Base-by-base conservation (phyloP, 2,113 vertebrate species). In the Hippocampus barbouri region DNA sequence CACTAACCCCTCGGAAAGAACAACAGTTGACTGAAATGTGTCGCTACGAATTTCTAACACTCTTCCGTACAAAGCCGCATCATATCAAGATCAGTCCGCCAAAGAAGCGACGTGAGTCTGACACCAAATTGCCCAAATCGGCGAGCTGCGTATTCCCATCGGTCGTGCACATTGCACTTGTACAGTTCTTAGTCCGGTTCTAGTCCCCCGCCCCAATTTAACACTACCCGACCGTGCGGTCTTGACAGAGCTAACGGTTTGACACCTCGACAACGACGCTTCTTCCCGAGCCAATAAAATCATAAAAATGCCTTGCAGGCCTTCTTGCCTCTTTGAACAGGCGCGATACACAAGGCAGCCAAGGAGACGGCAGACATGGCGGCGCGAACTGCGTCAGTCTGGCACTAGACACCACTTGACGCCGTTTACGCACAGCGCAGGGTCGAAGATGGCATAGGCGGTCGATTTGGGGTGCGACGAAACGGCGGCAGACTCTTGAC, bases 231-330 rank as follows among this genome's bases (percentile, higher is more conserved):
- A 61, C 62, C 41, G 62, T 49, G 64, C 64, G 41, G 43, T 47
- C 43, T 71, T 65, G 70, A 71, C 71, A 83, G 77, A 34, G 83
- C 85, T 69, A 45, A 71, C 72, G 51, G 71, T 87, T 71, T 83
- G 87, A 85, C 85, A 89, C 87, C 88, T 90, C 86, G 73, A 68
- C 79, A 85, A 79, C 79, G 84, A 88, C 68, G 79, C 87, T 79
- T 83, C 86, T 87, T 89, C 83, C 27, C 82, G 79, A 78, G 76
- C 86, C 90, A 88, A 91, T 93, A 92, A 92, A 93, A 91, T 93
- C 86, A 89, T 93, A 92, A 93, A 61, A 87, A 85, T 74, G 73
- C 78, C 85, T 86, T 66, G 73, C 70, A 66, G 79, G 47, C 79
- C 68, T 30, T 84, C 85, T 82, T 78, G 76, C 77, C 79, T 76